A percentile compares a stretch with the other conserved stretches of the same genome.
Evolutionary conservation across 2,797 vertebrate genomes (phyloP).

Genomic region (Emydoidea blandingii): DNA sequence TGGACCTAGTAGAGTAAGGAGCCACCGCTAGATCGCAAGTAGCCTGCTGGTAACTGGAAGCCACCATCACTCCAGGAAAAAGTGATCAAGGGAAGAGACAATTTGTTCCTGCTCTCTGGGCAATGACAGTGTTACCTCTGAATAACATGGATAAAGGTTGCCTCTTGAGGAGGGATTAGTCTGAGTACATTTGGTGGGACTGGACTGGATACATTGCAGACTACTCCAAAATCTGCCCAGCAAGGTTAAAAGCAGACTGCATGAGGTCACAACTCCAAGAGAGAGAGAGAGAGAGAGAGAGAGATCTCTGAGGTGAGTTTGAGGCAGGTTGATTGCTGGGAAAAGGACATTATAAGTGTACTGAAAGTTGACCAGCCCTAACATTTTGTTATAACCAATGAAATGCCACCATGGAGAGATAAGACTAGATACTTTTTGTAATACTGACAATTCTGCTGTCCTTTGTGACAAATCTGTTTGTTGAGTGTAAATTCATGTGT

Average conservation of each 20-base stretch:
- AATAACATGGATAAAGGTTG: background rate
- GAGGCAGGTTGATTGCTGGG: background rate
- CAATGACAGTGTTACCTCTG: background rate
- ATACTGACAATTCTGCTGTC: rapidly evolving
- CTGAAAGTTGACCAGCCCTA: background rate
- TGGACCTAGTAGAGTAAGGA: rapidly evolving
- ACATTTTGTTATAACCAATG: background rate
- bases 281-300: background rate
- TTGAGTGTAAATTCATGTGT: background rate
- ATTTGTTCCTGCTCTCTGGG: background rate
- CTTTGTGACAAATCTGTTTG: background rate
- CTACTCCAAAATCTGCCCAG: background rate
- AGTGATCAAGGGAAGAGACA: background rate
- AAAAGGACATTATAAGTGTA: too few relatives aligned
- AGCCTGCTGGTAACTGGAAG: background rate
- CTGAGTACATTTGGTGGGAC: background rate
- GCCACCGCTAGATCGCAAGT: rapidly evolving
- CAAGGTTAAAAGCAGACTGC: background rate
- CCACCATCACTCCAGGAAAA: background rate
- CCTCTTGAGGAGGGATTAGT: background rate
- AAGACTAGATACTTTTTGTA: background rate
- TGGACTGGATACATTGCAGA: background rate
- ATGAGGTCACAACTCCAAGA: background rate
- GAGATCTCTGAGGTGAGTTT: background rate
- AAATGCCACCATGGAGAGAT: rapidly evolving